Conservation (phyloP, 2,113 vertebrate genomes). For the Ancistrus triradiatus region DNA sequence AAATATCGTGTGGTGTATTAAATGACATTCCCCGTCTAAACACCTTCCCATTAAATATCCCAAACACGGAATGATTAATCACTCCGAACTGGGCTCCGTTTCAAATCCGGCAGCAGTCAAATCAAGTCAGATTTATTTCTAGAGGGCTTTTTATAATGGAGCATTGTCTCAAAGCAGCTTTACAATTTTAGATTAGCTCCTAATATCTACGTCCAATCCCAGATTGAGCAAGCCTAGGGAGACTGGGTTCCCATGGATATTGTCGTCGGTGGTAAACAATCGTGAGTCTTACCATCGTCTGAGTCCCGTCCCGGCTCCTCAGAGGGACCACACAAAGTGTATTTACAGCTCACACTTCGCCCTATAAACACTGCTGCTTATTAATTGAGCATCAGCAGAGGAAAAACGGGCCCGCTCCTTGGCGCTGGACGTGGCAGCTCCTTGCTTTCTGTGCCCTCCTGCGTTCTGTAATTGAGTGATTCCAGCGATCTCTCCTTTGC, state of each 20-base stretch:
- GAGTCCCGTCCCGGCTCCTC: constrained; percentile 35
- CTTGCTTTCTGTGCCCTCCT: constrained; percentile 8
- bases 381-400: constrained; percentile 56
- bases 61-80: constrained; percentile 42
- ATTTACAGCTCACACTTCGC: constrained; percentile 63
- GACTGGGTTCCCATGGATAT: constrained; percentile 43
- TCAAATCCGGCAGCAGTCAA: constrained; percentile 7
- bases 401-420: constrained; percentile 42
- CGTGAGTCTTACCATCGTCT: constrained; percentile 24
- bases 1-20: constrained; percentile 38
- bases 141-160: too few relatives aligned
- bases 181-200: too few relatives aligned
- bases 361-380: constrained; percentile 58
- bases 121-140: too few relatives aligned
- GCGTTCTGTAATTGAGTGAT: constrained; percentile 64
- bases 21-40: constrained; percentile 35
- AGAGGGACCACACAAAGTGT: constrained; percentile 69
- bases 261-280: constrained; percentile 47
- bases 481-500: constrained; percentile 60
- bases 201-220: too few relatives aligned
- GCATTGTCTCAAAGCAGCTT: too few relatives aligned
- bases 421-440: constrained; percentile 23
- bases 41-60: constrained; percentile 32
- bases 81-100: constrained; percentile 28
- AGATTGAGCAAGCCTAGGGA: too few relatives aligned